These are phyloP conservation scores for Menura novaehollandiae DNA, from an alignment of 2,113 vertebrate species.

Conservation along the genomic window DNA sequence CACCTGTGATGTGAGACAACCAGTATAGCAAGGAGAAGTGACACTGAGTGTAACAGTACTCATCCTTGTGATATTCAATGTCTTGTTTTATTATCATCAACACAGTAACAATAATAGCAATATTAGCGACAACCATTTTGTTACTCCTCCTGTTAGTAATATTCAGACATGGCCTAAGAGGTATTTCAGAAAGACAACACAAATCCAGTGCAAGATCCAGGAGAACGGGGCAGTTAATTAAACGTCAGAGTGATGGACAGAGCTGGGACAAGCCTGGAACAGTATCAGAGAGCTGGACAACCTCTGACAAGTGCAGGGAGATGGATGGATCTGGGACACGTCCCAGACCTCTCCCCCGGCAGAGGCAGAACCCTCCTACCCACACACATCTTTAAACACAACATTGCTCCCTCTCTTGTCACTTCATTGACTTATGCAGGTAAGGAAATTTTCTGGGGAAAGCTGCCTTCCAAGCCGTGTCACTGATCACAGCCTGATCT, in stretches of 20 bases:
- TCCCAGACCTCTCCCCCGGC: background rate
- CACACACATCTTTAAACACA: background rate
- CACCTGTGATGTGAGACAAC: background rate
- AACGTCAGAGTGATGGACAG: conserved; percentile 59
- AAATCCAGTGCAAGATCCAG: background rate
- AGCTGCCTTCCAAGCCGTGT: background rate
- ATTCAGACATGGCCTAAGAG: background rate
- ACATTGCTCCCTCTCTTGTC: background rate
- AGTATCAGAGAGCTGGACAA: conserved; percentile 36
- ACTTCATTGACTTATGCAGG: background rate
- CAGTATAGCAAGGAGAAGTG: background rate
- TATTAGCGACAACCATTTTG: conserved; percentile 13
- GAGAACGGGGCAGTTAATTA: conserved; percentile 56
- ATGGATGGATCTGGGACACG: conserved; percentile 22
- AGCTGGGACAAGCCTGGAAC: conserved; percentile 44
- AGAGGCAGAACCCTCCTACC: background rate
- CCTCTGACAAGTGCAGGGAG: conserved; percentile 28
- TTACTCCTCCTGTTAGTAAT: conserved; percentile 21
- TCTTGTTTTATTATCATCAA: conserved; percentile 36
- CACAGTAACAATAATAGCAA: background rate
- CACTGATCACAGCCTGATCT: background rate
- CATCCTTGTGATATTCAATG: background rate
- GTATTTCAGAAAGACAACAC: conserved; percentile 27
- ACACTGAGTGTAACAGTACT: background rate
- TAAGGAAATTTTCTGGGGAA: background rate